Base-by-base conservation (phyloP, 2,888 invertebrate genomes). In the Keiferia lycopersicella region DNA sequence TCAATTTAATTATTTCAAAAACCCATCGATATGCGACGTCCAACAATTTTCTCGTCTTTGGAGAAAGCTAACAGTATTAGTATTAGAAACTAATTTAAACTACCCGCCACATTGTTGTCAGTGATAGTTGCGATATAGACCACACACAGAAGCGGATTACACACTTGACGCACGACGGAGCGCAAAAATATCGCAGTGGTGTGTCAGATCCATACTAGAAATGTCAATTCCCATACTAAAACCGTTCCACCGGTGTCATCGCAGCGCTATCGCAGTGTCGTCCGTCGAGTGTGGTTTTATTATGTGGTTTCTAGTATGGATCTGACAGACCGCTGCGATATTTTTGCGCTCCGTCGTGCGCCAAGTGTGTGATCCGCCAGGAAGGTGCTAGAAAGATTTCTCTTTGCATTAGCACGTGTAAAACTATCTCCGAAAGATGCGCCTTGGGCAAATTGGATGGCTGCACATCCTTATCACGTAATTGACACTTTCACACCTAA, bases 41-140 rank as follows among this genome's bases (percentile, higher is more conserved):
- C 14, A 12, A 12, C 2, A 10, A 12, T 53, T 53, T 0, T 53
- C 14, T 26, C 7, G 14, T 53, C 51, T 53, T 11, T 53, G 76
- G 84, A 78, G 81, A 81, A 85, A 82, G 79, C 75, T 65, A 68
- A 68, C 70, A 72, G 73, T 73, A 73, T 80, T 77, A 72, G 73
- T 73, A 73, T 80, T 77, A 81, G 81, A 79, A 81, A 83, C 79
- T 84, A 83, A 85, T 86, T 84, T 82, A 81, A 83, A 78, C 79
- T 76, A 80, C 75, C 77, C 76, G 72, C 75, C 76, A 79, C 71
- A 73, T 76, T 66, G 64, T 73, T 72, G 71, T 67, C 68, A 70
- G 70, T 71, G 74, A 74, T 76, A 73, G 72, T 74, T 68, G 68
- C 67, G 65, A 70, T 64, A 67, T 67, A 68, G 80, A 78, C 79